Evolutionary conservation across 2,888 invertebrate genomes (phyloP), one percentile per base, ranked within the genome.

Genomic region (Caenorhabditis parvicauda): DNA sequence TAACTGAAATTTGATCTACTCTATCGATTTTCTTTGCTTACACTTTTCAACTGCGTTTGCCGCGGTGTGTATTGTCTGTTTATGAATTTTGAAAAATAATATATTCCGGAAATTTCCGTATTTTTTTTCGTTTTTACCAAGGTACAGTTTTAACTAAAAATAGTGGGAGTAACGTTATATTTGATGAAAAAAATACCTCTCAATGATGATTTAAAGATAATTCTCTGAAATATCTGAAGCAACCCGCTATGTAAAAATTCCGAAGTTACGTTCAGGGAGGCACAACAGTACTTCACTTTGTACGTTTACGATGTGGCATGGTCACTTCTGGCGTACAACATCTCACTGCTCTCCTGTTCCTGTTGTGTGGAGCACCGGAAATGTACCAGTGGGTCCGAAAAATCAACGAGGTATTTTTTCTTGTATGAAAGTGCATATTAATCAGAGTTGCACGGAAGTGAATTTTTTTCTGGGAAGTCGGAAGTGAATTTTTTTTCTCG

Each of bases 321-420:
- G 87, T 90, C 77, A 89, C 92, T 9, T 94, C 95, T 4, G 95
- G 94, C 2, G 86, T 91, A 53, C 85, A 92, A 60, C 93, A 92
- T 83, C 83, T 91, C 68, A 94, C 93, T 83, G 95, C 94, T 91
- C 84, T 93, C 25, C 78, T 92, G 0, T 82, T 90, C 51, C 83
- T 86, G 0, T 28, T 92, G 35, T 88, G 88, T 46, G 89, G 90
- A 1, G 84, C 88, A 12, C 76, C 79, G 0, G 79, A 79, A 58
- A 53, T 76, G 6, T 77, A 77, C 52, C 64, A 70, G 37, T 68
- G 74, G 69, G 44, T 66, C 22, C 59, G 75, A 41, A 48, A 41
- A n/a, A 58, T 45, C 17, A 47, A 59, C 38, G 59, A 55, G 25
- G 37, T 48, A 12, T 35, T 42, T 32, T 14, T 21, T n/a, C 35